Evolutionary conservation across 2,113 vertebrate species (phyloP), one percentile per base, ranked within the genome.

Genomic region (Pongo abelii): DNA sequence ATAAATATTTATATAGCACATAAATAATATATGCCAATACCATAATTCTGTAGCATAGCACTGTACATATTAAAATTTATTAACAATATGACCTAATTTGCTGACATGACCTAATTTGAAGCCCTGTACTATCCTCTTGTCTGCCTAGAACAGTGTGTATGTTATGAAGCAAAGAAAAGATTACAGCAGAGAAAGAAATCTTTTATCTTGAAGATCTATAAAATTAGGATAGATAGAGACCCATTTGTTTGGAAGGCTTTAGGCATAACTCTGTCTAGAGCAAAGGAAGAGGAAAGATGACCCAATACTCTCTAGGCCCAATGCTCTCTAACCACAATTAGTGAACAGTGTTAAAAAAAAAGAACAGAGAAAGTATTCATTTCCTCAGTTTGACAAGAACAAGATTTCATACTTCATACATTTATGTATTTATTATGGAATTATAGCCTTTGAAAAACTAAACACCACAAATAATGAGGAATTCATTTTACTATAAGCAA

Each of bases 161-260:
- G 2, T 67, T 92, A 84, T 32, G 27, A 74, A 32, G 57, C 48
- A 79, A n/a, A 86, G 12, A 89, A 81, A 77, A 86, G 55, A 67
- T 77, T 43, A 93, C 32, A 81, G 78, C 22, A 96, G 43, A 87
- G 11, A 72, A 93, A 94, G n/a, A 85, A 93, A 85, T 8, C 27
- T 81, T 48, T 32, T 55, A 78, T 22, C 11, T 6, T 48, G 72
- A 30, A 92, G 5, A 80, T 46, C 20, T 70, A 78, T 83, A 92
- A 96, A 93, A 74, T 72, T 43, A 83, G 3, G 23, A 70, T 6
- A 88, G 30, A 70, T 38, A 4, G 86, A 86, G 67, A 85, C 7
- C 2, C 67, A 97, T 87, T 78, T 83, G 46, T 92, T 18, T 86
- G 30, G n/a, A 81, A 85, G 57, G 35, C 16, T 91, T 88, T 27